These are phyloP conservation scores for Eristalinus sepulchralis DNA, from an alignment of 2,888 invertebrate species.

Conservation along the genomic window DNA sequence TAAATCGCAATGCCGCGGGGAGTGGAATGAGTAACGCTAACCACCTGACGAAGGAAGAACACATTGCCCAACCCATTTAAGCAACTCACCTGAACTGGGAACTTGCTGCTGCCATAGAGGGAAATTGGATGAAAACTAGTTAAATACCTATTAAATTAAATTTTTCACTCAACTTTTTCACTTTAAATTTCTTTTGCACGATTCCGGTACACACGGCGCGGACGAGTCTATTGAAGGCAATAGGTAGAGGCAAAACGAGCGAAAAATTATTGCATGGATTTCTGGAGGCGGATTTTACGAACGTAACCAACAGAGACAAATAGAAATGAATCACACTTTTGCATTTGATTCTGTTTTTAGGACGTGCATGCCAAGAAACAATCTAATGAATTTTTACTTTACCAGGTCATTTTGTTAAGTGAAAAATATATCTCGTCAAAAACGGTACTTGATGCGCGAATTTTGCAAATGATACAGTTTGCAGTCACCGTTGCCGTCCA, in stretches of 20 bases:
- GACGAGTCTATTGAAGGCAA: background rate
- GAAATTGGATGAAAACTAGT: constrained; percentile 32
- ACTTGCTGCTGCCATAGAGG: constrained; percentile 64
- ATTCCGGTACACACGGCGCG: background rate
- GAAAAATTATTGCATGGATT: constrained; percentile 24
- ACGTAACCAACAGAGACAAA: background rate
- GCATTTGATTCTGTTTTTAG: background rate
- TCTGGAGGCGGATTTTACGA: constrained; percentile 54
- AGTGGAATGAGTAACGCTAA: background rate
- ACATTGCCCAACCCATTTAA: constrained; percentile 52
- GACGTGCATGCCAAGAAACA: background rate
- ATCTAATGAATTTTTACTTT: background rate
- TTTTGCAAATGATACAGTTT: constrained; percentile 18
- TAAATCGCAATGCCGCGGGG: background rate
- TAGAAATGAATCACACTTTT: constrained; percentile 20
- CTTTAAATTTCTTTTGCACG: constrained; percentile 13
- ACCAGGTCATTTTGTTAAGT: constrained; percentile 14
- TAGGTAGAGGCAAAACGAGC: constrained; percentile 2
- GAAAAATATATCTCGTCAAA: constrained; percentile 7
- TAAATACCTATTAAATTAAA: constrained; percentile 5
- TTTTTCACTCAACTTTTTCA: constrained; percentile 17
- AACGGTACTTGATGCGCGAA: constrained; percentile 4
- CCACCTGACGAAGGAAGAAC: constrained; percentile 2
- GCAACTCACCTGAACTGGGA: constrained; percentile 65
- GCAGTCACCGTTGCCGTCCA: background rate